Conservation (phyloP, 2,888 invertebrate genomes). For the Athalia cordata region DNA sequence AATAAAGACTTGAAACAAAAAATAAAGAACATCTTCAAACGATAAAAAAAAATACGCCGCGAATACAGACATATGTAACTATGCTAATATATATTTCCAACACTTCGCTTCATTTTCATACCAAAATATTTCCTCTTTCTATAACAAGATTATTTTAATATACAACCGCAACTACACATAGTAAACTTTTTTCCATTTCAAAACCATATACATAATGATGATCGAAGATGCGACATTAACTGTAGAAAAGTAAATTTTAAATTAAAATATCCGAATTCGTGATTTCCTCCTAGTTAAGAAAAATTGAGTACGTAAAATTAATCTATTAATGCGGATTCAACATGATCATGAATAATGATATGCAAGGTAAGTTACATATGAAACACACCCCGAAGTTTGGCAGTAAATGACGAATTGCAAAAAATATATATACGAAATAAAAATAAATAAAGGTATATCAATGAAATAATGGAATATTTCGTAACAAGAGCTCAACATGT, state of each 20-base stretch:
- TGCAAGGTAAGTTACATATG: no score
- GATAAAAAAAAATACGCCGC: no score
- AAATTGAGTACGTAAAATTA: no score
- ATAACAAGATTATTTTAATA: slow-evolving; percentile 5
- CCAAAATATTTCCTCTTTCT: slow-evolving; percentile 19
- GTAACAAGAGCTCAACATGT: background rate
- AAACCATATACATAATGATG: background rate
- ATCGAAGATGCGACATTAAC: background rate
- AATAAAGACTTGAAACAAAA: no score
- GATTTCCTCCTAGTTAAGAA: no score
- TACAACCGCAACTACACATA: background rate
- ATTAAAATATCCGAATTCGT: background rate
- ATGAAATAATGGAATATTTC: background rate
- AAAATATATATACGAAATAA: background rate
- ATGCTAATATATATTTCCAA: background rate
- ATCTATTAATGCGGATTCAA: background rate
- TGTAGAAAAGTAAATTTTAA: background rate
- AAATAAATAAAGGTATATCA: background rate
- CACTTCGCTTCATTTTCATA: slow-evolving; percentile 1
- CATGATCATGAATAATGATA: no score
- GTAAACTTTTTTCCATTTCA: no score
- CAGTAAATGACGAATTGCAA: background rate
- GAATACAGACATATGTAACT: no score
- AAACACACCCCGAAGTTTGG: background rate
- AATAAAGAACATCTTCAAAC: no score